Evolutionary conservation across 2,113 vertebrate species (phyloP).

Genomic region (Lepisosteus oculatus): DNA sequence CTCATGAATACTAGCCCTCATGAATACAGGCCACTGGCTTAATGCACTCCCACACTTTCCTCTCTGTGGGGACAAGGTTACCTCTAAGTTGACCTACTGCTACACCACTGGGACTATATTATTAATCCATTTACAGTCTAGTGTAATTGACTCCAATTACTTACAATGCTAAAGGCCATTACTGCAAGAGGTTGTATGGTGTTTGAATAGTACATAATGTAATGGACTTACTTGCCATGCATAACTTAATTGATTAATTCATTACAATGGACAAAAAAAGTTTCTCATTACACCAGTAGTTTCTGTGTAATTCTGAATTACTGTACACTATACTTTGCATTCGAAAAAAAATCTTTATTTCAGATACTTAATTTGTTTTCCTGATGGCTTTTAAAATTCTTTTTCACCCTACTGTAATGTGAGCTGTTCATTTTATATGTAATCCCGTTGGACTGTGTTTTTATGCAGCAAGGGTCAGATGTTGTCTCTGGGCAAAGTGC

Average conservation of each 20-base stretch:
- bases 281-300: background rate
- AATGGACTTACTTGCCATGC: background rate
- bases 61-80: background rate
- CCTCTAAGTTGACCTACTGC: background rate
- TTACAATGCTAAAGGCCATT: background rate
- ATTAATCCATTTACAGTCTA: slow-evolving; percentile 3
- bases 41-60: background rate
- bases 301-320: background rate
- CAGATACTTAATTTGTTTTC: background rate
- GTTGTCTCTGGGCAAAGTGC: background rate
- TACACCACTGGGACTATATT: background rate
- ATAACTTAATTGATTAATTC: background rate
- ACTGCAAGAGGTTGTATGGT: slow-evolving; percentile 8
- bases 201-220: background rate
- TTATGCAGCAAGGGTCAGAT: background rate
- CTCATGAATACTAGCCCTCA: no score
- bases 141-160: slow-evolving; percentile 2
- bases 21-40: no score
- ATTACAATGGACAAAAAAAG: background rate
- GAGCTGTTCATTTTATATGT: background rate
- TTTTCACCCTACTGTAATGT: background rate
- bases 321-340: background rate
- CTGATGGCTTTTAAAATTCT: background rate
- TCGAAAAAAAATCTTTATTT: background rate
- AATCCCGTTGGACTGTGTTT: background rate